These are phyloP conservation scores for Mactromeris polynyma DNA, from an alignment of 2,888 invertebrate species.

Conservation along the genomic window DNA sequence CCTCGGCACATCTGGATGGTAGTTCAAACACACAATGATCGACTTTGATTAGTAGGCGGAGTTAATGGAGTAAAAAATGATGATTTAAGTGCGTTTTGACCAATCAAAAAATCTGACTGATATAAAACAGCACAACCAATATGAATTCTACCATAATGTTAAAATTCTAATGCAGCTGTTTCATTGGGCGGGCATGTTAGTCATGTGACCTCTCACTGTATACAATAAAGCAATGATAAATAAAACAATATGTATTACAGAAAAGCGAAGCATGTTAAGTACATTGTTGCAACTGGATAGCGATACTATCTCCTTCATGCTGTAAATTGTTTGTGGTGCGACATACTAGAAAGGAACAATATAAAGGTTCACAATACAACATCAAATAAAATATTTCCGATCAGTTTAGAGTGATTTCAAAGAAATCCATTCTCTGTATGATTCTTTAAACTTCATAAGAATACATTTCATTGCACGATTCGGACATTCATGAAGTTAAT, in stretches of 20 bases:
- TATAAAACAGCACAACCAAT: background rate
- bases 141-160: background rate
- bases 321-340: background rate
- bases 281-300: background rate
- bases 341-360: background rate
- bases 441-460: no score
- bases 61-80: background rate
- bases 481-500: no score
- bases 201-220: constrained; percentile 3
- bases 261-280: background rate
- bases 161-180: background rate
- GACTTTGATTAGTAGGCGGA: background rate
- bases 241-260: background rate
- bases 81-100: background rate
- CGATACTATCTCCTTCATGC: background rate
- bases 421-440: no score
- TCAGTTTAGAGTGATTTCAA: background rate
- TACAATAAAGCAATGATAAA: constrained; percentile 10
- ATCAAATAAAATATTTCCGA: background rate
- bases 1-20: background rate
- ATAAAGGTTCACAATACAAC: background rate
- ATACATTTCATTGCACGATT: no score
- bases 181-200: background rate
- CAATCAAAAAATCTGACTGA: background rate
- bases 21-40: constrained; percentile 1